Evolutionary conservation across 2,113 vertebrate genomes (phyloP), one percentile per base, ranked within the genome.

Genomic region (Tragulus kanchil): DNA sequence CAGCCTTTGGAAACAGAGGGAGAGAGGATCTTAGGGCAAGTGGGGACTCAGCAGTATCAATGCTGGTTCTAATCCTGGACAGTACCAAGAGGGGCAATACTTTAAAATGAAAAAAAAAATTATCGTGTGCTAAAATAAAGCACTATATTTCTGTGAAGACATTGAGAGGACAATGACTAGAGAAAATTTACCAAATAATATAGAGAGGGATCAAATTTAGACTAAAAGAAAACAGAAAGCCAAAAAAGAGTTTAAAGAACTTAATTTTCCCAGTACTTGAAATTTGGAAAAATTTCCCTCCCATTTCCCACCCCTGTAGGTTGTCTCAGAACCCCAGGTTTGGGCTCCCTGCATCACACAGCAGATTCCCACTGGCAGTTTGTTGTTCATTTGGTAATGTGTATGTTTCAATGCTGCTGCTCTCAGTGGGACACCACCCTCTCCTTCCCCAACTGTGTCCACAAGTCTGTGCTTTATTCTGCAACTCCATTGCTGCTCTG

Each of bases 141-240:
- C 5, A 8, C 15, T 17, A 1, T 73, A 54, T 52, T 71, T 9
- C 59, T 83, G 7, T n/a, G 25, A 89, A 36, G 31, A 13, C 31
- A 6, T 14, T 67, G 56, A 58, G 26, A 96, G 21, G 36, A 93
- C 14, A 25, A n/a, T 48, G 23, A 59, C 14, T 21, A 26, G 26
- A 85, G 69, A 45, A 48, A 31, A 92, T 48, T 69, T 94, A n/a
- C 42, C 58, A 56, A 65, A 73, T 84, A 84, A n/a, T 71, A 16
- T 16, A 26, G 10, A 45, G 5, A 19, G 69, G 36, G 1, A 56
- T 94, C 50, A 28, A 42, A 82, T 78, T 61, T 42, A 85, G 48
- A 10, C 13, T 85, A 45, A 73, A 8, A 79, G 56, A 73, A 62
- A 87, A 15, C 2, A 59, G 73, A 67, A 90, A 88, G 17, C 10